phyloP scores from a whole-genome alignment of 2,113 vertebrate species.

The Phrynosoma platyrhinos region DNA sequence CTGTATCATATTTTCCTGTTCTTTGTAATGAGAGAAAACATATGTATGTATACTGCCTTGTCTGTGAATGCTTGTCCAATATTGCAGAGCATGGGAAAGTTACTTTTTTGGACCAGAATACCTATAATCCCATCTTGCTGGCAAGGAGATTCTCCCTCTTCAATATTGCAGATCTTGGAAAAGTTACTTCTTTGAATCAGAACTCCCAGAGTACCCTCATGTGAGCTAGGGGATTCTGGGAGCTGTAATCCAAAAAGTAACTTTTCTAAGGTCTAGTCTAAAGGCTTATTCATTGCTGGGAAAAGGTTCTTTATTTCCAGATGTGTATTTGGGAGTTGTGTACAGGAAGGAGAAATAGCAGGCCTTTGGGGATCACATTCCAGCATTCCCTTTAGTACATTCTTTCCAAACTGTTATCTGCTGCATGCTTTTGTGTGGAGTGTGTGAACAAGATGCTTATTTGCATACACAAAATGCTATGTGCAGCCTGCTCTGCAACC shows the following conservation, averaged over 20 bases:
- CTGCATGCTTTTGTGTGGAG: neutral
- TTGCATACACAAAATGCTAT: neutral
- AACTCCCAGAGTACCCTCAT: too few relatives aligned
- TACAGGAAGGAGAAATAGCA: neutral
- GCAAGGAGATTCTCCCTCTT: too few relatives aligned
- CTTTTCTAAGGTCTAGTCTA: neutral
- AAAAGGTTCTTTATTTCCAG: neutral
- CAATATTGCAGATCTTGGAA: too few relatives aligned
- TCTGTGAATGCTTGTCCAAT: neutral
- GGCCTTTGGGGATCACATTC: neutral
- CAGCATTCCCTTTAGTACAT: neutral
- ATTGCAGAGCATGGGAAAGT: too few relatives aligned
- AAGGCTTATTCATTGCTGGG: neutral
- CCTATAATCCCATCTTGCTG: too few relatives aligned
- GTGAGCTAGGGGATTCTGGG: too few relatives aligned
- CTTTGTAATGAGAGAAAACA: neutral
- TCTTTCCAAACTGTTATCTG: neutral
- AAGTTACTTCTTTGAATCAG: too few relatives aligned
- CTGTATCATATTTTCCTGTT: slow-evolving; percentile 1
- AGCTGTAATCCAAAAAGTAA: too few relatives aligned
- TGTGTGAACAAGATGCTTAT: neutral
- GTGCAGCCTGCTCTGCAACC: neutral
- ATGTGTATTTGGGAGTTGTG: neutral
- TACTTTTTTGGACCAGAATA: neutral
- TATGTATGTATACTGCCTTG: neutral